phyloP scores from a whole-genome alignment of 2,113 vertebrate species.

The Centropristis striata region DNA sequence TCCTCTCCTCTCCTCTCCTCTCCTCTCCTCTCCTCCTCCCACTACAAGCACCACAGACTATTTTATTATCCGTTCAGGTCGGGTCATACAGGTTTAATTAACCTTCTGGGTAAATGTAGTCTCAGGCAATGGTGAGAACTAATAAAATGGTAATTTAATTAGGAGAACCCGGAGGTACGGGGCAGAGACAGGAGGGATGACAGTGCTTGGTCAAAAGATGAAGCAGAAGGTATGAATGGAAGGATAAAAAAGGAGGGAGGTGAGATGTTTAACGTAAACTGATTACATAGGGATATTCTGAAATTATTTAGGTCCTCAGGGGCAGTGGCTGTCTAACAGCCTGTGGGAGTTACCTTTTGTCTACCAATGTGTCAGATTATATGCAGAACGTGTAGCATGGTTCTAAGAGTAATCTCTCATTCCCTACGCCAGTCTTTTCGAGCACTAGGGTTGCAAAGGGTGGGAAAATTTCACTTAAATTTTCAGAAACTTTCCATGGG shows the following conservation, averaged over 20 bases:
- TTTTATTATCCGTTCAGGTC: slow-evolving; percentile 40
- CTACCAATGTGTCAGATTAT: background rate
- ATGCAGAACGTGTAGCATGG: background rate
- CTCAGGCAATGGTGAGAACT: slow-evolving; percentile 49
- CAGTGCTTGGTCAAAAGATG: slow-evolving; percentile 30
- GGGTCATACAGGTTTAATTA: slow-evolving; percentile 65
- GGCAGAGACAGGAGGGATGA: background rate
- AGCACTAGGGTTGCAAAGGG: no score
- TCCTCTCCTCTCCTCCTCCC: background rate
- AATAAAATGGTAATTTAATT: slow-evolving; percentile 75
- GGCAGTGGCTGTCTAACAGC: background rate
- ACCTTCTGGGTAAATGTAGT: slow-evolving; percentile 60
- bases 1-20: background rate
- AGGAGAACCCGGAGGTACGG: slow-evolving; percentile 19
- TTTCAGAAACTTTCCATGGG: no score
- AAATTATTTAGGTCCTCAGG: background rate
- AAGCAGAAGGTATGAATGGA: slow-evolving; percentile 10
- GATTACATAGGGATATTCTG: slow-evolving; percentile 29
- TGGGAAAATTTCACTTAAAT: no score
- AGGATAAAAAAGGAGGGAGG: background rate
- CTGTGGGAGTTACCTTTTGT: background rate
- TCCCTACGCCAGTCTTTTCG: no score
- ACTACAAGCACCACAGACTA: background rate
- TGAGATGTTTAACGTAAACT: slow-evolving; percentile 29
- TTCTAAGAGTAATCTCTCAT: background rate